Base-by-base conservation (phyloP, 2,888 invertebrate genomes). In the Melanostoma scalare region DNA sequence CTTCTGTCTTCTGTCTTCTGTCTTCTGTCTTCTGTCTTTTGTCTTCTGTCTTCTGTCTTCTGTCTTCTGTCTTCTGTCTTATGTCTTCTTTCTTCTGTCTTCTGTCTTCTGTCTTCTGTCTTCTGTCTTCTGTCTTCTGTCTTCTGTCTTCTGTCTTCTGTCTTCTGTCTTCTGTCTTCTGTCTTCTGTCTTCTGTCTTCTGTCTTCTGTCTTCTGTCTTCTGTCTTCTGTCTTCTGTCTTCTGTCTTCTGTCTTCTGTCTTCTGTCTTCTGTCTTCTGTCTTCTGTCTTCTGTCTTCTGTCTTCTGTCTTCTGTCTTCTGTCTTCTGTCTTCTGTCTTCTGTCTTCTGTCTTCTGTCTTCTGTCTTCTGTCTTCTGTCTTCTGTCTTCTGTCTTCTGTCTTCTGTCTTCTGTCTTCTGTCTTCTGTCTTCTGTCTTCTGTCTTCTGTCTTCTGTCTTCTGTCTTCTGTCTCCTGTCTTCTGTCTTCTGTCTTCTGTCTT, bases 91-190 rank as follows among this genome's bases (percentile, higher is more conserved):
- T 20, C 20, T 20, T 20, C 20, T 20, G 20, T 20, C 20, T 20
- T 20, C 20, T 20, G 20, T 20, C 44, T 44, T 44, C 44, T n/a
- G 44, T 44, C 44, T n/a, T 46, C 46, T 20, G 46, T 46, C 46
- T 46, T 52, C 52, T 31, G 52, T 52, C 31, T 52, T 52, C 52
- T 31, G 52, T 52, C 52, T 31, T 46, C 9, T 20, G n/a, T 52
- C 20, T 1, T 20, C 20, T 20, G 1, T 20, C 20, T 1, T 20
- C 20, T 1, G 20, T 20, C 20, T 20, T 20, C 20, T 20, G 20
- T 20, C 20, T 20, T 20, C 20, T 20, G 20, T 20, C 20, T 20
- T 20, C 52, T 31, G 31, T 52, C 52, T 5, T 31, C 50, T 4
- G 20, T 31, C 52, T 30, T 52, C 6, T 31, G 50, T 30, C 20